A percentile compares a stretch with the other conserved stretches of the same genome.
Evolutionary conservation across 2,113 vertebrate species (phyloP).

Genomic region (Scopus umbretta): DNA sequence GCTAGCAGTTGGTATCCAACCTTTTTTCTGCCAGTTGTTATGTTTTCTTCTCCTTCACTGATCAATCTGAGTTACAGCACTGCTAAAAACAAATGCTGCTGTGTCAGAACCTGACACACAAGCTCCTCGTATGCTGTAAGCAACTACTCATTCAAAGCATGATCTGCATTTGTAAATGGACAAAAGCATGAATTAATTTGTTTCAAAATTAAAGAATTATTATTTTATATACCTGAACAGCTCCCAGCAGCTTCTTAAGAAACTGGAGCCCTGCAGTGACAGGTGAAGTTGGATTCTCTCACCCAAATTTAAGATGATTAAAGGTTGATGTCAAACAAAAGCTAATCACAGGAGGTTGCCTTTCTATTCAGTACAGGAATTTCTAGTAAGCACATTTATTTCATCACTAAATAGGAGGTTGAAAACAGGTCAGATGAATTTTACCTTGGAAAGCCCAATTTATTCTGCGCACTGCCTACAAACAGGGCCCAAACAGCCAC

Average conservation of each 20-base stretch:
- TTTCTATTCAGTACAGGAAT: not conserved
- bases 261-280: not conserved
- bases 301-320: not conserved
- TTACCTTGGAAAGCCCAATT: not conserved
- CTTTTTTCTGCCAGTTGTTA: not conserved
- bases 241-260: not conserved
- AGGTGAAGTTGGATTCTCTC: not conserved
- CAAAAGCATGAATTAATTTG: not conserved
- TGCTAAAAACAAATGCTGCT: not conserved
- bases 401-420: not conserved
- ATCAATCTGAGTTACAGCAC: not conserved
- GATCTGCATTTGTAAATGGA: not conserved
- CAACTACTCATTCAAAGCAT: not conserved
- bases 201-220: not conserved
- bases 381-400: not conserved
- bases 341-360: not conserved
- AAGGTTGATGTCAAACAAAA: not conserved
- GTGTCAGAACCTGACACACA: not conserved
- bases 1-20: not conserved
- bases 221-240: not conserved
- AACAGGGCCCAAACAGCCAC: not conserved
- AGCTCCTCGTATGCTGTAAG: not conserved
- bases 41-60: not conserved
- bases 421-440: not conserved
- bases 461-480: not conserved